These are phyloP conservation scores for Paedocypris sp. DNA, from an alignment of 2,113 vertebrate genomes.

Conservation along the genomic window DNA sequence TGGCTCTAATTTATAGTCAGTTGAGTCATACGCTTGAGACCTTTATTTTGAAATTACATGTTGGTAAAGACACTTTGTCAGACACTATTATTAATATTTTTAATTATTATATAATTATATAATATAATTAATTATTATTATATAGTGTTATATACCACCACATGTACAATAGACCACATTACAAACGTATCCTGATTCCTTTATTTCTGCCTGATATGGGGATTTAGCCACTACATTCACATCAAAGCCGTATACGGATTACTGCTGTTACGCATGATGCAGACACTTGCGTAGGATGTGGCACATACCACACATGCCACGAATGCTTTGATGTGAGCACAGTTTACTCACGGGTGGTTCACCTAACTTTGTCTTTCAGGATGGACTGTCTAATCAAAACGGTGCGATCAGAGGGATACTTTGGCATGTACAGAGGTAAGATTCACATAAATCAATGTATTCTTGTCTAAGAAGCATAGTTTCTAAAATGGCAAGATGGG, in stretches of 20 bases:
- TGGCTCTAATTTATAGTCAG: too few relatives aligned
- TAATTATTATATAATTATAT: too few relatives aligned
- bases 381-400: constrained; percentile 75
- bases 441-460: neutral
- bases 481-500: neutral
- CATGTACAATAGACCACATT: too few relatives aligned
- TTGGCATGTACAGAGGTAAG: constrained; percentile 82
- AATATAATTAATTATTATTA: too few relatives aligned
- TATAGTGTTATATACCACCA: too few relatives aligned
- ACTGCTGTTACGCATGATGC: neutral
- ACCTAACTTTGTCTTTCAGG: constrained; percentile 42
- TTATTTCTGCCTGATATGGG: neutral
- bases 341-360: neutral
- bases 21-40: too few relatives aligned
- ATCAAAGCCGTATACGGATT: neutral
- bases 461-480: neutral
- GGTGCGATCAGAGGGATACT: constrained; percentile 70
- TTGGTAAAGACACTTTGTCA: too few relatives aligned
- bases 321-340: neutral
- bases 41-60: too few relatives aligned
- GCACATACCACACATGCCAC: neutral
- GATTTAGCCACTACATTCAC: neutral
- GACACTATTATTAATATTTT: too few relatives aligned
- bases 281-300: neutral
- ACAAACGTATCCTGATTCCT: neutral